Evolutionary conservation across 2,797 vertebrate genomes (phyloP).

Genomic region (Mormyrus hasselquistii): DNA sequence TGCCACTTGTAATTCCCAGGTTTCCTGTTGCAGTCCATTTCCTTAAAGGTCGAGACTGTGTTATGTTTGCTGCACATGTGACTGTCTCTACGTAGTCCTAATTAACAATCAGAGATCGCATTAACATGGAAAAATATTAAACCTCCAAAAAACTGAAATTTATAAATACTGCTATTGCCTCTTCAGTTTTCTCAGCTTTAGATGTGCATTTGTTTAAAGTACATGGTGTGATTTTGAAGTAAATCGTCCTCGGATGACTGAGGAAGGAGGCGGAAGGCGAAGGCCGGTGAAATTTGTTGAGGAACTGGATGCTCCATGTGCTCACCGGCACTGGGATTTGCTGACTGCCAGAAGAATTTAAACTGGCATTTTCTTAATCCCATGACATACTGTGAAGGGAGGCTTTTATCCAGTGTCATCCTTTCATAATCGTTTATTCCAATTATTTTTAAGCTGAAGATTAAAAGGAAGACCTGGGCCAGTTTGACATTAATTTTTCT

Average conservation of each 20-base stretch:
- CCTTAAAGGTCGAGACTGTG: background rate
- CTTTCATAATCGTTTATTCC: background rate
- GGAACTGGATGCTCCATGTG: background rate
- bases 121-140: background rate
- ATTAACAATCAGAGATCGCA: background rate
- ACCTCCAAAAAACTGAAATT: background rate
- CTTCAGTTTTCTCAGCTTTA: background rate
- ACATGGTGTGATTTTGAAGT: background rate
- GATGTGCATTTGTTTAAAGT: background rate
- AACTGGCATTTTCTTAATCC: slow-evolving; percentile 10
- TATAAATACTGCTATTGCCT: background rate
- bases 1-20: background rate
- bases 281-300: background rate
- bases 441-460: background rate
- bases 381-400: background rate
- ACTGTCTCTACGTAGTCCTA: background rate
- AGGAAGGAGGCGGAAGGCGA: background rate
- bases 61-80: background rate
- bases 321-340: background rate
- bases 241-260: background rate
- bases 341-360: background rate
- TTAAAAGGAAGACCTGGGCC: slow-evolving; percentile 5
- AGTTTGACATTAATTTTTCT: background rate
- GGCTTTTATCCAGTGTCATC: background rate
- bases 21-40: background rate